These are phyloP conservation scores for Coregonus clupeaformis DNA, from an alignment of 2,113 vertebrate species.

Conservation along the genomic window DNA sequence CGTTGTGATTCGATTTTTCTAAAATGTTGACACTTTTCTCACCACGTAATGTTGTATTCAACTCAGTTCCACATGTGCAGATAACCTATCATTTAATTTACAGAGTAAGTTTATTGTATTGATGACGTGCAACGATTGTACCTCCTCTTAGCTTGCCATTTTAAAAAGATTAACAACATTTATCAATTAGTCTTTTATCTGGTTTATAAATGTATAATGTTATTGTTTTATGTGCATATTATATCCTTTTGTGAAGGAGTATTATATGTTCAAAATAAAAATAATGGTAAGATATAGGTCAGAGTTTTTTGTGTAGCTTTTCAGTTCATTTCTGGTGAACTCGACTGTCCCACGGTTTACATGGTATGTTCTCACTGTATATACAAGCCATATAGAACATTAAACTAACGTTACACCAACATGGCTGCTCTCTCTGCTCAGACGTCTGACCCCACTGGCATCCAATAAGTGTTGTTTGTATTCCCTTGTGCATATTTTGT, in stretches of 20 bases:
- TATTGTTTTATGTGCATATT: conserved; percentile 70
- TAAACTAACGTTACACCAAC: conserved; percentile 59
- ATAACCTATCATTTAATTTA: conserved; percentile 45
- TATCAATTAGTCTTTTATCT: conserved; percentile 46
- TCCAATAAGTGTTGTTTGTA: conserved; percentile 70
- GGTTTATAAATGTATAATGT: conserved; percentile 51
- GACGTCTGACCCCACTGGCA: conserved; percentile 71
- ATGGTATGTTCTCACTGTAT: conserved; percentile 35
- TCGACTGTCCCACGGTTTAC: conserved; percentile 29
- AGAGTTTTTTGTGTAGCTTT: conserved; percentile 49
- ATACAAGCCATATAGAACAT: conserved; percentile 33
- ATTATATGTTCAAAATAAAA: conserved; percentile 63
- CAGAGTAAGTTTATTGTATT: conserved; percentile 21
- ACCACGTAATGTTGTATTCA: conserved; percentile 25
- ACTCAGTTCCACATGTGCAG: conserved; percentile 8
- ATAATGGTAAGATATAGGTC: conserved; percentile 48
- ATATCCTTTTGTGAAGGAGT: conserved; percentile 73
- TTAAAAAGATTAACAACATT: conserved; percentile 39
- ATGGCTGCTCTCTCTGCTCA: conserved; percentile 68
- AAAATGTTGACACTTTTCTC: neutral
- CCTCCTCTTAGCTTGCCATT: conserved; percentile 54
- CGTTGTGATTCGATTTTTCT: neutral
- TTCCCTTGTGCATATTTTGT: conserved; percentile 67
- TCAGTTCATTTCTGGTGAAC: conserved; percentile 49
- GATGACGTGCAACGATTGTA: conserved; percentile 54